Base-by-base conservation (phyloP, 2,797 vertebrate species). In the Streptopelia turtur region DNA sequence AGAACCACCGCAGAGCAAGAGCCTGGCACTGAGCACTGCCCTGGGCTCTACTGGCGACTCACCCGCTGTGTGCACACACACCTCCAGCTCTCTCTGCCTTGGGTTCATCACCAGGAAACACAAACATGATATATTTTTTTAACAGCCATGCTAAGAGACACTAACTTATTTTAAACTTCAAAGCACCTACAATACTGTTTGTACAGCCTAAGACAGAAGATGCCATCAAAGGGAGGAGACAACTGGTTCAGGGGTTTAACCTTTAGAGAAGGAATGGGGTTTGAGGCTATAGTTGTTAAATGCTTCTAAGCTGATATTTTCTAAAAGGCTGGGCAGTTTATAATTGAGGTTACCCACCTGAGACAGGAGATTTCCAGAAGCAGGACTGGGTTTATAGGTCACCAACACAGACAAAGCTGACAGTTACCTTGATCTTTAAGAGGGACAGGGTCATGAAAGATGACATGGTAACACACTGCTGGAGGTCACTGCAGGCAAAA, bases 121-220 rank as follows among this genome's bases (percentile, higher is more conserved):
- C 10, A 83, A 87, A 76, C 30, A 55, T 31, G n/a, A 23, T 33
- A 23, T 60, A 83, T 63, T 81, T 86, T 81, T 79, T 33, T 78
- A 45, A 45, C 28, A 88, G 79, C 30, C 72, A 78, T 1, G 11
- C 53, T 3, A 6, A 82, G 57, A 83, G 37, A 68, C 14, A 35
- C 20, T 65, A 11, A 10, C 43, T 60, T 91, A 64, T 53, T 92
- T 85, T 77, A 85, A 89, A 59, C 79, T 90, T 86, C 33, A 63
- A 88, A 93, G 83, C 57, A 88, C 61, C 82, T 81, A 81, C 37
- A 15, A 15, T 75, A 47, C 21, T 91, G 76, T 95, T 89, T 81
- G 83, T 83, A 66, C 20, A 33, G 84, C 78, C 49, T 65, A 53
- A 94, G 65, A 77, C 2, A 78, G 77, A 81, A 39, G 39, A 39